Evolutionary conservation across 2,797 vertebrate genomes (phyloP).

Genomic region (Oryzias dopingdopingensis): DNA sequence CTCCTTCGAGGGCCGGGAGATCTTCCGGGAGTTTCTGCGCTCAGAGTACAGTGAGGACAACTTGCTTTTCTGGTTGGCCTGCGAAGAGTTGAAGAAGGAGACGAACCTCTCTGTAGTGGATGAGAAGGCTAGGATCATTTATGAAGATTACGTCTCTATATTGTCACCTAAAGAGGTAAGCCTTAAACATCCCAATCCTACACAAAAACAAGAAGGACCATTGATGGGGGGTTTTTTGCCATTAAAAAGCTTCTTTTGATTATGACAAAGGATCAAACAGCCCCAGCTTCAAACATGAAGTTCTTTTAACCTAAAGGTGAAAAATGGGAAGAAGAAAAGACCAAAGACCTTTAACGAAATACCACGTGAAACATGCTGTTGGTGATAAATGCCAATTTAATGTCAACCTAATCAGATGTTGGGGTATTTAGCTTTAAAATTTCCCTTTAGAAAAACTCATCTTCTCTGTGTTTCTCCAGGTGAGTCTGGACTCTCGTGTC

Average conservation of each 20-base stretch:
- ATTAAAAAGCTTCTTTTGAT: no score
- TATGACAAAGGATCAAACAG: no score
- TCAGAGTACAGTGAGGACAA: slow-evolving; percentile 99
- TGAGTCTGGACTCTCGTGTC: slow-evolving; percentile 97
- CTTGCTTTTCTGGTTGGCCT: slow-evolving; percentile 97
- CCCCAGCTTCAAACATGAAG: no score
- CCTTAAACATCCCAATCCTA: background rate
- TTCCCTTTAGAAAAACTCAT: no score
- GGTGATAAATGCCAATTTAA: background rate
- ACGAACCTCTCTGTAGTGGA: slow-evolving; percentile 84
- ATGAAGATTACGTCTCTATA: slow-evolving; percentile 98
- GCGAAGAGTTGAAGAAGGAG: slow-evolving; percentile 95
- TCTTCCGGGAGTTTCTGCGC: slow-evolving; percentile 94
- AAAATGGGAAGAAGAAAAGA: no score
- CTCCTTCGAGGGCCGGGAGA: slow-evolving; percentile 87
- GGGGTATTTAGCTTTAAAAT: no score
- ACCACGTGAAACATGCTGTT: background rate
- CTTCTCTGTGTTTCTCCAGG: slow-evolving; percentile 73
- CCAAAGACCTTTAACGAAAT: background rate
- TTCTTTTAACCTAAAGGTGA: no score
- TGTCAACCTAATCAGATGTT: background rate
- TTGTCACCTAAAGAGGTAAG: slow-evolving; percentile 94
- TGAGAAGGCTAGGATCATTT: slow-evolving; percentile 94
- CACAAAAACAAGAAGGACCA: no score
- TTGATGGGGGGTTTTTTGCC: no score